Conservation (phyloP, 2,888 invertebrate genomes). For the Callyntrura guangdongensis region DNA sequence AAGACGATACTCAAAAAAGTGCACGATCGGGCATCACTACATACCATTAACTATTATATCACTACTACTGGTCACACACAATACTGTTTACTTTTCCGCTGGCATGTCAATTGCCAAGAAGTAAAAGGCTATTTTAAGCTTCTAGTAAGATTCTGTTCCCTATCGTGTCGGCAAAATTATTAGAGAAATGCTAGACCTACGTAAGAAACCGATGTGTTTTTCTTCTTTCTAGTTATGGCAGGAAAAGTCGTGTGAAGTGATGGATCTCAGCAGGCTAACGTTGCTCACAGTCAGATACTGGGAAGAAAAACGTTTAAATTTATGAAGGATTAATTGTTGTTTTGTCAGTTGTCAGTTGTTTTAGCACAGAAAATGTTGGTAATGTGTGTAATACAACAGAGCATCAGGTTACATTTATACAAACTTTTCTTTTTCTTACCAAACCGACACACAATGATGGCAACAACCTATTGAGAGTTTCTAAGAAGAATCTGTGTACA, state of each 20-base stretch:
- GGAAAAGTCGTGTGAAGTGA: conserved; percentile 42
- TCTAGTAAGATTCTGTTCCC: not conserved
- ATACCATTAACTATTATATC: too few relatives aligned
- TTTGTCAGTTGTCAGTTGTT: not conserved
- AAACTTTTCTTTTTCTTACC: too few relatives aligned
- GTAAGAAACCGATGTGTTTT: not conserved
- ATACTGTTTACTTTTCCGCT: not conserved
- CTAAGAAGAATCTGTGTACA: too few relatives aligned
- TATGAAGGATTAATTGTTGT: not conserved
- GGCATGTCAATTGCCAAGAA: conserved; percentile 21
- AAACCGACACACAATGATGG: too few relatives aligned
- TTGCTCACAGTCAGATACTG: conserved; percentile 46
- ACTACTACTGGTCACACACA: conserved; percentile 18
- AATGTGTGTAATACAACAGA: too few relatives aligned
- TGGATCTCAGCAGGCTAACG: conserved; percentile 62
- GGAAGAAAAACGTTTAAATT: not conserved
- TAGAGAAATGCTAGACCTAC: not conserved
- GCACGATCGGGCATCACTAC: not conserved
- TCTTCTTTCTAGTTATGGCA: conserved; percentile 25
- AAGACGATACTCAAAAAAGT: not conserved
- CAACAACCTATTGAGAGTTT: too few relatives aligned
- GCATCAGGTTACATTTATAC: too few relatives aligned
- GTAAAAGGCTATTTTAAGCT: conserved; percentile 29
- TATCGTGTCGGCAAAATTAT: not conserved
- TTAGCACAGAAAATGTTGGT: too few relatives aligned